Evolutionary conservation across 2,888 invertebrate genomes (phyloP), one percentile per base, ranked within the genome.

Genomic region (Craniophora ligustri): DNA sequence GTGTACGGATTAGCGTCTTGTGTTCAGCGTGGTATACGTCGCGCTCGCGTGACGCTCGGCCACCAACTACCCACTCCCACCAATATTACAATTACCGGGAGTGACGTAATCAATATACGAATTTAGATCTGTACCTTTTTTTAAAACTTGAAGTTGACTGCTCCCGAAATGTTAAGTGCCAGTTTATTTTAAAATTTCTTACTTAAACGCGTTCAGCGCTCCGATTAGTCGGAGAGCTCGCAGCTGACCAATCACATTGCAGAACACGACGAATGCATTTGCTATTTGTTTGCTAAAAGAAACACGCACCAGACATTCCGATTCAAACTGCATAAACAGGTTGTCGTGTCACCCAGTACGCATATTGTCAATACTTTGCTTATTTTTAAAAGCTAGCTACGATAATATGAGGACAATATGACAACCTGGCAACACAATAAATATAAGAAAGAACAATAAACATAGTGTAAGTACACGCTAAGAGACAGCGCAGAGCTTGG

Each of bases 401-500:
- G 0, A 23, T 21, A 44, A 34, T 16, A 38, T 31, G 10, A 40
- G 42, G 51, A 38, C 30, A 42, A 16, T 53, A 59, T 48, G 34
- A 47, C 59, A 63, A 55, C 39, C 64, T 54, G 56, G 11, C 31
- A 21, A 40, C 31, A 53, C 53, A 50, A 57, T 48, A 65, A 39
- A 63, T 56, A 53, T 41, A 46, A 54, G 57, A 40, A 59, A 53
- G 40, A 58, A 65, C 38, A 62, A 57, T 51, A 57, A 51, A 62
- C 36, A 50, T 15, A 57, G 57, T 57, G 51, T n/a, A 48, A 69
- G 72, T 64, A 60, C 73, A 62, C 61, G 64, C 57, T 56, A 30
- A 51, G 58, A 84, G 84, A 86, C 85, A 79, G 73, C 71, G 84
- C 85, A 89, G 90, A 91, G 91, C 89, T 78, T 77, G 68, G 53